Evolutionary conservation across 2,888 invertebrate genomes (phyloP), one percentile per base, ranked within the genome.

Genomic region (Criorhina ranunculi): DNA sequence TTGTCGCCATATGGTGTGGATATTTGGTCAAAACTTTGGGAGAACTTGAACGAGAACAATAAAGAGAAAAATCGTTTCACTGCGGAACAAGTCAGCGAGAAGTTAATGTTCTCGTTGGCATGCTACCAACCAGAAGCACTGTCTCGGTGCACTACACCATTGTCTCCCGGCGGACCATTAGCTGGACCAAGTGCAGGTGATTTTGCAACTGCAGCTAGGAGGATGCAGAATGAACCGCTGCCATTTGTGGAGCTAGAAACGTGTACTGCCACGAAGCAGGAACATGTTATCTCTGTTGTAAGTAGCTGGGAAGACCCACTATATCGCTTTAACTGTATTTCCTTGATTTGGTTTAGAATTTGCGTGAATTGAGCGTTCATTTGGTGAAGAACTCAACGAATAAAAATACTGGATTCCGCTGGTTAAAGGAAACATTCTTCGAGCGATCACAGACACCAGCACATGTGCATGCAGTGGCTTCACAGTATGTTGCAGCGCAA

Each of bases 91-190:
- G 96, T 96, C 31, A 94, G 95, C 0, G 96, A 96, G 87, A 96
- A 97, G 89, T 92, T 97, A 31, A 93, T 96, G 88, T 95, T 96
- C 78, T 96, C 96, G 55, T 92, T 97, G 89, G 95, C 96, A 75
- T 97, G 96, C 90, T 97, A 97, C 91, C 96, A 91, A 94, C 97
- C 97, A 0, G 97, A 97, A 92, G 96, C 96, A 0, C 91, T 97
- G 40, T 97, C 97, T 1, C 94, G 96, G 88, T 96, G 95, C 89
- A 96, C 95, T 88, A 97, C 97, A 19, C 97, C 97, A 8, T 94
- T 96, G 92, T 96, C 97, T 0, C 97, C 97, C 9, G 93, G 94
- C 85, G 94, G 94, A 80, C 90, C 93, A 24, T 91, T 92, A 17
- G 92, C 93, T 72, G 93, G 93, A 35, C 92, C 93, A 0, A 92